phyloP scores from a whole-genome alignment of 2,797 vertebrate species.

The Tenualosa thibaudeaui region DNA sequence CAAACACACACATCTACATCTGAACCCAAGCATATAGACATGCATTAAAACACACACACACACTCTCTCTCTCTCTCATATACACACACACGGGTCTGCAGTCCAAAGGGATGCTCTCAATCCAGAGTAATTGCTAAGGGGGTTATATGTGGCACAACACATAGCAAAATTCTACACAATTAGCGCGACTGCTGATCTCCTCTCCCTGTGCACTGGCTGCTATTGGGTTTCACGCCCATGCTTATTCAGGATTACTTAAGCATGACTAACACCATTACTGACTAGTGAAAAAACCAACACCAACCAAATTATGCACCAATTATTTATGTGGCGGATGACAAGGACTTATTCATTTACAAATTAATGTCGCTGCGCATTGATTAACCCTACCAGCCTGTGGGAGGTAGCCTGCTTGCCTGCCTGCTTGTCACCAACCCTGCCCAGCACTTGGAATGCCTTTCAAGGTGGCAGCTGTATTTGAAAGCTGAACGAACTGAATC shows the following conservation, averaged over 20 bases:
- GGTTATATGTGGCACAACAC: slow-evolving; percentile 50
- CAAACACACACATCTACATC: neutral
- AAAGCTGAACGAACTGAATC: slow-evolving; percentile 8
- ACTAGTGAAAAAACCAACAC: slow-evolving; percentile 59
- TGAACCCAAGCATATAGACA: neutral
- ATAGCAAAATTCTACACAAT: slow-evolving; percentile 60
- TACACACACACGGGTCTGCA: neutral
- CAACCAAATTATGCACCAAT: slow-evolving; percentile 66
- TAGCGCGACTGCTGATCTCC: slow-evolving; percentile 58
- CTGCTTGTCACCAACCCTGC: neutral
- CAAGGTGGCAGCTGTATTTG: neutral
- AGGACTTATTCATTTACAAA: slow-evolving; percentile 29
- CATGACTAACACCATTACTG: slow-evolving; percentile 68
- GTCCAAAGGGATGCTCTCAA: neutral
- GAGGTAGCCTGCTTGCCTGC: neutral
- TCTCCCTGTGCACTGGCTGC: slow-evolving; percentile 44
- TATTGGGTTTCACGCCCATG: slow-evolving; percentile 61
- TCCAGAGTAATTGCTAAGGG: slow-evolving; percentile 37
- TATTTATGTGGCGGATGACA: slow-evolving; percentile 53
- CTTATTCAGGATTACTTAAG: slow-evolving; percentile 71
- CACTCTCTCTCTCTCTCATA: neutral
- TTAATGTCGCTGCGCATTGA: neutral
- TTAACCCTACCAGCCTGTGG: neutral
- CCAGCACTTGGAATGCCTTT: neutral
- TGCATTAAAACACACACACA: slow-evolving; percentile 1